Evolutionary conservation across 1,140 invertebrate species (phyloP).

Genomic region (Drosophila nannoptera): DNA sequence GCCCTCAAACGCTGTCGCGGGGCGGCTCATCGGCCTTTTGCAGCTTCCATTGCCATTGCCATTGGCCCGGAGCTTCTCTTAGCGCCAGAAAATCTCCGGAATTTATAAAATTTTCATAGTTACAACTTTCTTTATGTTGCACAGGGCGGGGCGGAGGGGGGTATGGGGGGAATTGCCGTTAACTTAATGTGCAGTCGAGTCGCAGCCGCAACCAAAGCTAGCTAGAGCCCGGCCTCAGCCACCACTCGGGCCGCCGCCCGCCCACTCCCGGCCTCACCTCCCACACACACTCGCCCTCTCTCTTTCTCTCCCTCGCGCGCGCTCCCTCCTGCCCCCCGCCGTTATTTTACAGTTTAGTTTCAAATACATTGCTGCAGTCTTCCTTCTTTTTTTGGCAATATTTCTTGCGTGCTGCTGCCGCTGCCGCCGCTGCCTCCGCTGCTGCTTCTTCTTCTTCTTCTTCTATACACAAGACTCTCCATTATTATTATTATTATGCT

Average conservation of each 20-base stretch:
- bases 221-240: not conserved
- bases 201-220: conserved; percentile 5
- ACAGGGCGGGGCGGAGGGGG: not conserved
- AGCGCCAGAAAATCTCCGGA: conserved; percentile 75
- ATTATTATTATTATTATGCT: conserved; percentile 62
- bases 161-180: conserved; percentile 15
- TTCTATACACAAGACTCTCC: conserved; percentile 70
- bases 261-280: too few relatives aligned
- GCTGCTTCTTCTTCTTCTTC: not conserved
- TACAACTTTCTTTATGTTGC: conserved; percentile 74
- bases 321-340: conserved; percentile 14
- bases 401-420: conserved; percentile 43
- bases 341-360: conserved; percentile 75
- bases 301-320: not conserved
- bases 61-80: conserved; percentile 52
- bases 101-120: conserved; percentile 79
- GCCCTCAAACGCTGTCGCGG: conserved; percentile 27
- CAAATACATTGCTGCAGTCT: conserved; percentile 55
- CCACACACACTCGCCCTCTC: not conserved
- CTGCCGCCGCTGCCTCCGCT: too few relatives aligned
- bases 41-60: conserved; percentile 11
- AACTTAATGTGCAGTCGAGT: conserved; percentile 62
- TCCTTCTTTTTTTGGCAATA: conserved; percentile 44
- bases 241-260: not conserved
- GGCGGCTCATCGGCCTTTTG: conserved; percentile 32